phyloP scores from a whole-genome alignment of 2,888 invertebrate genomes.

The Sericinus montela region DNA sequence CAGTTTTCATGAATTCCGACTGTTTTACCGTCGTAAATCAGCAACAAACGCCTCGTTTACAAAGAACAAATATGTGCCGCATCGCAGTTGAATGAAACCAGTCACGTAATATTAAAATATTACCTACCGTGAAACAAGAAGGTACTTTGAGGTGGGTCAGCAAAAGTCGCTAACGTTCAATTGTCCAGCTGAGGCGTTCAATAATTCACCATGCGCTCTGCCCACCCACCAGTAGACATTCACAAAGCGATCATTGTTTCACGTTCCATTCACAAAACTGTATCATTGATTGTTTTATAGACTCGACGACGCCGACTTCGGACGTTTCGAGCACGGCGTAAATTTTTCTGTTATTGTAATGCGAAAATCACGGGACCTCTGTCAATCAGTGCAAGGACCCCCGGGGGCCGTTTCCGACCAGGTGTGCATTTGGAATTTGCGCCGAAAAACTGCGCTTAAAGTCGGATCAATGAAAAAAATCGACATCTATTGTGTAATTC shows the following conservation, averaged over 20 bases:
- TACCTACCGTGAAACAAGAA: neutral
- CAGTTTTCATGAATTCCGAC: no score
- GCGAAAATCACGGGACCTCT: slow-evolving; percentile 61
- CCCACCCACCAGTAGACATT: slow-evolving; percentile 46
- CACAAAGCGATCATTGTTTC: slow-evolving; percentile 65
- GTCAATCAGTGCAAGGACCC: slow-evolving; percentile 71
- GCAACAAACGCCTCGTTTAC: no score
- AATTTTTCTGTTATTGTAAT: slow-evolving; percentile 51
- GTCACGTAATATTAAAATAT: neutral
- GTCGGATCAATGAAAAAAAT: slow-evolving; percentile 57
- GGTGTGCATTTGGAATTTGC: slow-evolving; percentile 76
- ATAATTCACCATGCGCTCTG: slow-evolving; percentile 59
- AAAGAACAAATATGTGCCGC: no score
- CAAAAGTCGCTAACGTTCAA: slow-evolving; percentile 15
- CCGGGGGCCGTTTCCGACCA: slow-evolving; percentile 77
- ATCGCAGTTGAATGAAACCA: no score
- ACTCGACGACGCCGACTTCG: slow-evolving; percentile 66
- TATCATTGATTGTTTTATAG: slow-evolving; percentile 79
- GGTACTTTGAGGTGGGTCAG: neutral
- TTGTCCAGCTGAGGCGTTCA: slow-evolving; percentile 31
- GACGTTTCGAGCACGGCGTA: slow-evolving; percentile 33
- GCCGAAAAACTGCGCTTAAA: slow-evolving; percentile 71
- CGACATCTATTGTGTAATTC: slow-evolving; percentile 66
- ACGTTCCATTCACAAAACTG: slow-evolving; percentile 65
- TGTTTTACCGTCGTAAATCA: no score